phyloP scores from a whole-genome alignment of 92 coral and sea anemone genomes.

The Zoanthus sansibaricus region DNA sequence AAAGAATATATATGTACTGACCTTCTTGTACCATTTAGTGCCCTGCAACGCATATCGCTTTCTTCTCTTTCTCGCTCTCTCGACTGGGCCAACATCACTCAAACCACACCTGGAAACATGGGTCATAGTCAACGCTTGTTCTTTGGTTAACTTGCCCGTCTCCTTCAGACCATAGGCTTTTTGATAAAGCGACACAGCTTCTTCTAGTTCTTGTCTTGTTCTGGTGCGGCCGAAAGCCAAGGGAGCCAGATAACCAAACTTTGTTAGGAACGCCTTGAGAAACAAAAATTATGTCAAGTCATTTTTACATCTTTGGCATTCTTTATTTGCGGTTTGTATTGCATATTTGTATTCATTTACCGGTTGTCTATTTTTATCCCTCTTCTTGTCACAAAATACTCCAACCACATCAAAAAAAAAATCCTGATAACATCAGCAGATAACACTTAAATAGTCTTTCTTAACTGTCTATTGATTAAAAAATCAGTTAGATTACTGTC shows the following conservation, averaged over 20 bases:
- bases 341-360: not conserved
- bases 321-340: not conserved
- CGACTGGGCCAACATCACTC: conserved; percentile 64
- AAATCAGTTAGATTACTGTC: too few relatives aligned
- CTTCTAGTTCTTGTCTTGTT: conserved; percentile 44
- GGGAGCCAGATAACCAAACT: conserved; percentile 63
- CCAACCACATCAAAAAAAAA: not conserved
- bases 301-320: not conserved
- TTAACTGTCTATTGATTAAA: too few relatives aligned
- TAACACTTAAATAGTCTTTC: too few relatives aligned
- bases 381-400: not conserved
- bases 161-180: conserved; percentile 65
- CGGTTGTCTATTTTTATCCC: not conserved
- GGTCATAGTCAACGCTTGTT: conserved; percentile 41
- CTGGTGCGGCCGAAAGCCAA: conserved; percentile 48
- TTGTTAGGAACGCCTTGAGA: conserved; percentile 59
- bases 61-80: conserved; percentile 50
- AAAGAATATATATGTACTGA: not conserved
- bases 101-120: conserved; percentile 62
- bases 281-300: not conserved
- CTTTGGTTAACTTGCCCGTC: conserved; percentile 58
- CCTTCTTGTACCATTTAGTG: conserved; percentile 61
- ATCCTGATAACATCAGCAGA: too few relatives aligned
- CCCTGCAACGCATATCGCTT: conserved; percentile 70
- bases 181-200: conserved; percentile 69